Evolutionary conservation across 2,797 vertebrate genomes (phyloP).

Genomic region (Sternotherus odoratus): DNA sequence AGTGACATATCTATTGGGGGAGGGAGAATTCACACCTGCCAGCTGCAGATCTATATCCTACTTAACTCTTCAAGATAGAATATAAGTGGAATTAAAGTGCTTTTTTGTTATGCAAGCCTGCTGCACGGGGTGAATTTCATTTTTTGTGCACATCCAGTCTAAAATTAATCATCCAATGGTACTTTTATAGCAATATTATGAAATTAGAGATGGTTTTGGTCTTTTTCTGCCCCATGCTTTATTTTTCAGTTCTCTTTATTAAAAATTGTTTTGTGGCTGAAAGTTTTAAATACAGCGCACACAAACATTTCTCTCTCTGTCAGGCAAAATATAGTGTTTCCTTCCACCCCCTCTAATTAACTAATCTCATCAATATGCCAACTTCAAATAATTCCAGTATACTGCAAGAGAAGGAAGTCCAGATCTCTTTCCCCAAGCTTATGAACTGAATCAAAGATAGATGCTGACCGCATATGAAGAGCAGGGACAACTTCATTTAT

Average conservation of each 20-base stretch:
- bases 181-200: not conserved
- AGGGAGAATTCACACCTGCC: not conserved
- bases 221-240: not conserved
- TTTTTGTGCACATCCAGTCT: not conserved
- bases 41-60: not conserved
- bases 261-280: too few relatives aligned
- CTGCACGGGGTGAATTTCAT: not conserved
- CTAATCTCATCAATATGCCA: not conserved
- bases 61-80: not conserved
- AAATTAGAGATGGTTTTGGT: too few relatives aligned
- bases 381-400: not conserved
- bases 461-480: not conserved
- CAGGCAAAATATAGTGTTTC: not conserved
- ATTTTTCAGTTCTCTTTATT: not conserved
- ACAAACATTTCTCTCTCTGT: not conserved
- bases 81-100: not conserved
- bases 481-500: not conserved
- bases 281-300: not conserved
- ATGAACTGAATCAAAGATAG: not conserved
- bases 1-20: not conserved
- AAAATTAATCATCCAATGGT: not conserved
- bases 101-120: not conserved
- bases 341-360: not conserved
- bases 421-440: not conserved
- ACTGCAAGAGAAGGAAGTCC: not conserved